phyloP scores from a whole-genome alignment of 1,140 invertebrate genomes.

The Theocolax elegans region DNA sequence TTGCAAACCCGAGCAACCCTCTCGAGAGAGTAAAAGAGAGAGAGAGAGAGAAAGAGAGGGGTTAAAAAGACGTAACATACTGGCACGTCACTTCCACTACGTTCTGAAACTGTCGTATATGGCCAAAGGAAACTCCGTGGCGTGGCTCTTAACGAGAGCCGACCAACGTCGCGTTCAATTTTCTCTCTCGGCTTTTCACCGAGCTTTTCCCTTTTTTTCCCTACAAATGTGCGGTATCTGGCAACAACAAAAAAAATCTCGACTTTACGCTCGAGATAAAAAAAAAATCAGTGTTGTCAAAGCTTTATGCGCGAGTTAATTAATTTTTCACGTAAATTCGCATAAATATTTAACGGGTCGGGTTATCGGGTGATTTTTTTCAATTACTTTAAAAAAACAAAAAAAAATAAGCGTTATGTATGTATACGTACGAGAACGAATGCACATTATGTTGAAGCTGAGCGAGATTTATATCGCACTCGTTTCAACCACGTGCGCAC shows the following conservation, averaged over 20 bases:
- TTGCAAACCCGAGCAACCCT: constrained; percentile 56
- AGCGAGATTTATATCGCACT: constrained; percentile 32
- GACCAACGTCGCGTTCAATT: too few species aligned
- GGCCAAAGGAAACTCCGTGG: neutral
- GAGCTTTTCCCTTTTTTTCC: neutral
- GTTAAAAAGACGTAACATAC: constrained; percentile 28
- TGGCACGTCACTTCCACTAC: constrained; percentile 59
- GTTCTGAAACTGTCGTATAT: constrained; percentile 13
- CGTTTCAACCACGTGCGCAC: constrained; percentile 32
- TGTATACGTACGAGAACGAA: constrained; percentile 21
- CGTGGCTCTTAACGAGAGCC: too few species aligned
- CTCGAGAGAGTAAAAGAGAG: too few species aligned
- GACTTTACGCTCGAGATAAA: neutral
- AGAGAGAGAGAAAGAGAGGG: too few species aligned
- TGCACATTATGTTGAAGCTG: constrained; percentile 34
- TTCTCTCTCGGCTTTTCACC: neutral
- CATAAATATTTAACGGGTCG: constrained; percentile 6
- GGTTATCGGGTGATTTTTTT: too few species aligned
- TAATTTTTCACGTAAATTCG: constrained; percentile 19
- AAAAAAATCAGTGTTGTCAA: neutral
- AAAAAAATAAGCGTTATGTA: too few species aligned
- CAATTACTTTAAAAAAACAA: too few species aligned
- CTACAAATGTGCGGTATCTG: neutral
- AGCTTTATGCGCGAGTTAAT: constrained; percentile 17
- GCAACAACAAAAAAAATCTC: too few species aligned